Base-by-base conservation (phyloP, 2,113 vertebrate species). In the Xiphophorus maculatus region DNA sequence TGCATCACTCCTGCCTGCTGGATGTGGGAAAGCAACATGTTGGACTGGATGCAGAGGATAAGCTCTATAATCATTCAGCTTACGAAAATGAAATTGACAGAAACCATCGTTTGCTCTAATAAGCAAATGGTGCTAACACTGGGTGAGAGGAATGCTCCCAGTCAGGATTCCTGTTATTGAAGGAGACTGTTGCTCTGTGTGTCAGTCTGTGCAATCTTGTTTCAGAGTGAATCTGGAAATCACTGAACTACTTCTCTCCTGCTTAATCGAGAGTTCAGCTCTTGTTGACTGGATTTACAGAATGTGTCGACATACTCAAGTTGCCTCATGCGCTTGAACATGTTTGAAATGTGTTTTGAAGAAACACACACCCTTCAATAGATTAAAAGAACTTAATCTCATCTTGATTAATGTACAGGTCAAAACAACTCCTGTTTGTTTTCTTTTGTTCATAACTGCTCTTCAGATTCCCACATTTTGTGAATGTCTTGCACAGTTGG, bases 71-170 rank as follows among this genome's bases (percentile, higher is more conserved):
- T 87, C 81, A 87, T 63, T 76, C 40, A 74, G 73, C 83, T 89
- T 74, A 83, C 83, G 87, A 90, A 90, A 88, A 91, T 91, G 29
- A 91, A 87, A 92, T 89, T 75, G 82, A 90, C 86, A 87, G 87
- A 79, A 67, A 88, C 74, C 63, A 83, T 83, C 84, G 84, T 90
- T 86, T 86, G 87, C 87, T 89, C 79, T 85, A 80, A 79, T 90
- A 85, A 83, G 82, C 79, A 87, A 89, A 90, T 88, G 7, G 28
- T 78, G 29, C 80, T 69, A 68, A 87, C 73, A 5, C 73, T 66
- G 54, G 74, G 81, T 25, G 71, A 72, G 82, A 90, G 84, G 89
- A 90, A 92, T 87, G 82, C 73, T 84, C 66, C 84, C 82, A 73
- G 73, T 89, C 87, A 79, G 87, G 87, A 83, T 87, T 86, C 79